Conservation (phyloP, 2,888 invertebrate species). For the Blastobasis lacticolella region DNA sequence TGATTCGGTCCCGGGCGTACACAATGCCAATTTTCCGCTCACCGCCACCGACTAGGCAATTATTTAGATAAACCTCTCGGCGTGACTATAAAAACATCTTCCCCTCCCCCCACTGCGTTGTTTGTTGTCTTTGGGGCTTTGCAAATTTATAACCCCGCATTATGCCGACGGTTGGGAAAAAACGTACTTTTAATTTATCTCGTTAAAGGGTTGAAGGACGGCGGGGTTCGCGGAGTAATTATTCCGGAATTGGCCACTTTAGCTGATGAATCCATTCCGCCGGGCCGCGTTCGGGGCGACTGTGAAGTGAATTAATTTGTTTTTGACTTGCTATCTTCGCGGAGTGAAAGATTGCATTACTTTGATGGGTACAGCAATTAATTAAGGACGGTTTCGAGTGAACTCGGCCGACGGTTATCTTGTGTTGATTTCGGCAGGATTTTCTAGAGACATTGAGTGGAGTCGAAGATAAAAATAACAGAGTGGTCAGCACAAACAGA, state of each 20-base stretch:
- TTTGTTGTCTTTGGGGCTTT: conserved; percentile 73
- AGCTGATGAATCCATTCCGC: conserved; percentile 68
- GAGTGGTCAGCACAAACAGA: no score
- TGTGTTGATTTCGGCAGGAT: no score
- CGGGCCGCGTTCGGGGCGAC: conserved; percentile 53
- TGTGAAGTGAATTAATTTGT: conserved; percentile 64
- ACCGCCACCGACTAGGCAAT: conserved; percentile 71
- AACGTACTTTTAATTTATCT: conserved; percentile 75
- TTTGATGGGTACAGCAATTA: conserved; percentile 37
- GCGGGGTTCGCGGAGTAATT: conserved; percentile 70
- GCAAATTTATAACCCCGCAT: conserved; percentile 67
- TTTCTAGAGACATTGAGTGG: no score
- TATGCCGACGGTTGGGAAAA: conserved; percentile 69
- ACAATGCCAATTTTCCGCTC: conserved; percentile 69
- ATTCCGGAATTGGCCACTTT: conserved; percentile 73
- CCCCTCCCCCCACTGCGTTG: conserved; percentile 44
- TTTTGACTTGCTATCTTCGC: conserved; percentile 50
- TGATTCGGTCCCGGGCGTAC: background rate
- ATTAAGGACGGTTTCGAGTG: conserved; percentile 14
- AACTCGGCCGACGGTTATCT: no score
- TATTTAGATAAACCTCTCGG: conserved; percentile 74
- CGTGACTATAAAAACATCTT: conserved; percentile 73
- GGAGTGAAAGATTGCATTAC: conserved; percentile 64
- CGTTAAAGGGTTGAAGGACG: conserved; percentile 74
- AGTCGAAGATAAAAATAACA: no score